Evolutionary conservation across 2,113 vertebrate genomes (phyloP), one percentile per base, ranked within the genome.

Genomic region (Coptodon rendalli): DNA sequence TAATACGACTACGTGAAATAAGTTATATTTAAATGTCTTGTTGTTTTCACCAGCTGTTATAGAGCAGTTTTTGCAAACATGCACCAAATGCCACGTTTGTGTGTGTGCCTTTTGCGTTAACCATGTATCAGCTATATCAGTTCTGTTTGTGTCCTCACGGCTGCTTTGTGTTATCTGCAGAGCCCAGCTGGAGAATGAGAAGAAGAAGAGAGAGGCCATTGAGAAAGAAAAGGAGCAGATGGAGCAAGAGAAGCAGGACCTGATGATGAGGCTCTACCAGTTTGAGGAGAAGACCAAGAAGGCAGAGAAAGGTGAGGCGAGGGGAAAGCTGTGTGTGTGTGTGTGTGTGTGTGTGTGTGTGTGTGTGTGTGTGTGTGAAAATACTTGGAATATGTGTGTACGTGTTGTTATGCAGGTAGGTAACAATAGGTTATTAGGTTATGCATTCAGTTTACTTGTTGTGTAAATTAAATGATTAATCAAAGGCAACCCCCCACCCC

Each of bases 211-310:
- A 13, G 98, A 99, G 90, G 96, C 93, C 1, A 97, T 99, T 5
- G 98, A 99, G 94, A 95, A 85, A 7, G 98, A 99, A 91, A 99
- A 98, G 80, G 98, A 98, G 57, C 97, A 98, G 96, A 97, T 98
- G 97, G 93, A 98, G 94, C 95, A 81, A 57, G 98, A 99, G 93
- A 99, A 98, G 94, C 96, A 97, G 84, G 97, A 98, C 48, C 96
- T 99, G 87, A 96, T 97, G 97, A 87, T 97, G 89, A 96, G 97
- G 85, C 97, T 99, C 31, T 97, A 97, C 85, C 97, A 98, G 87
- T 98, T 97, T 4, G 97, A 99, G 90, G 96, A 98, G 96, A 97
- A 98, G 93, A 98, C 97, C 92, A 98, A 96, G 95, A 98, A 96
- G 90, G 98, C 97, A 2, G 97, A 99, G 95, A 97, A 94, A 97